Evolutionary conservation across 1,140 invertebrate genomes (phyloP).

Genomic region (Rhopalosiphum padi): DNA sequence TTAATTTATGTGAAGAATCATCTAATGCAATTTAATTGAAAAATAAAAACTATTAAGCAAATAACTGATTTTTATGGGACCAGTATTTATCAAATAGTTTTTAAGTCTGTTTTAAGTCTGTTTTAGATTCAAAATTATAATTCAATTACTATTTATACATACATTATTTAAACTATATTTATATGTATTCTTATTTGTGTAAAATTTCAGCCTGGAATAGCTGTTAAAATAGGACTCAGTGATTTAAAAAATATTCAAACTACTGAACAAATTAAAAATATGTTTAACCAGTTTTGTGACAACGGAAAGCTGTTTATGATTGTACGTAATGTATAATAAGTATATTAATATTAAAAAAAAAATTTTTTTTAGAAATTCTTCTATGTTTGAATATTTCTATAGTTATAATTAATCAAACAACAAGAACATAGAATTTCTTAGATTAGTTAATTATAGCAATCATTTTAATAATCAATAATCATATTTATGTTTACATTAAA

Average conservation of each 20-base stretch:
- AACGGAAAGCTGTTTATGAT: neutral
- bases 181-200: neutral
- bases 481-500: neutral
- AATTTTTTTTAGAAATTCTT: neutral
- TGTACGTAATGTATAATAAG: neutral
- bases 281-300: neutral
- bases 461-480: neutral
- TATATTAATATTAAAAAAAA: too few relatives aligned
- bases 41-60: neutral
- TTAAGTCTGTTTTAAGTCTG: neutral
- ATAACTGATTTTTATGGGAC: neutral
- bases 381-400: neutral
- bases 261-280: neutral
- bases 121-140: neutral
- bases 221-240: neutral
- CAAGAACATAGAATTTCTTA: neutral
- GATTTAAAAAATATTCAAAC: neutral
- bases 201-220: constrained; percentile 1
- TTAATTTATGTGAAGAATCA: neutral
- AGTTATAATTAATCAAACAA: neutral
- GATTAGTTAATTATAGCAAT: neutral
- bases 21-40: neutral
- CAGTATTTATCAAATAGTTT: neutral
- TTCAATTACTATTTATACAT: neutral
- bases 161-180: neutral